Base-by-base conservation (phyloP, 2,888 invertebrate species). In the Callinectes sapidus region DNA sequence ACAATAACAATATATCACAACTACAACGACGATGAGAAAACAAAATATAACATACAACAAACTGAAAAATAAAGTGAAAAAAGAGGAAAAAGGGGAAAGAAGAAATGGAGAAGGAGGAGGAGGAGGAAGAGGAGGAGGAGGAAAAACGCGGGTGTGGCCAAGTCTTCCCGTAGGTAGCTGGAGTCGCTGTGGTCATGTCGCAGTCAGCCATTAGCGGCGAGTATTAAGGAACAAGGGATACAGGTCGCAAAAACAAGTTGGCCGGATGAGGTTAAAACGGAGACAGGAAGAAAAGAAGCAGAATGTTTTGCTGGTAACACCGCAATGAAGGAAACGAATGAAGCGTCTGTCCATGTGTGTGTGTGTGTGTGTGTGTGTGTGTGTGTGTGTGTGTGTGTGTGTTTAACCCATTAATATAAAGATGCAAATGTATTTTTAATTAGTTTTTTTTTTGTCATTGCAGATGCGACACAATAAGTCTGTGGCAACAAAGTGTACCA, bases 331-430 rank as follows among this genome's bases (percentile, higher is more conserved):
- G 39, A 39, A 32, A 85, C 32, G 28, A 16, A 10, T 85, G 6
- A 16, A 18, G 32, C 16, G 32, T 32, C 23, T 23, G 23, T 61
- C 13, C 23, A 23, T 61, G 5, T 6, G 61, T 61, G 23, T 23
- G 61, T 61, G 23, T 23, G 61, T 61, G 18, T 61, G 61, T 61
- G 61, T 23, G 61, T 23, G 61, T 23, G 61, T 23, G 61, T 23
- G 61, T 48, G 48, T 48, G 48, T 48, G 48, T 48, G 77, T 77
- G 77, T 77, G 77, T 77, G 77, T 77, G 77, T 77, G 77, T 77
- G 77, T 77, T 71, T n/a, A 13, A n/a, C 5, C 28, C 10, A n/a
- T 8, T 28, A 28, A 61, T 23, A 61, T 23, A 3, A 16, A 5
- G 18, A 61, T 23, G 23, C 61, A 61, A 2, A 61, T 23, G 23